Evolutionary conservation across 2,113 vertebrate genomes (phyloP), one percentile per base, ranked within the genome.

Genomic region (Crotalus horridus): DNA sequence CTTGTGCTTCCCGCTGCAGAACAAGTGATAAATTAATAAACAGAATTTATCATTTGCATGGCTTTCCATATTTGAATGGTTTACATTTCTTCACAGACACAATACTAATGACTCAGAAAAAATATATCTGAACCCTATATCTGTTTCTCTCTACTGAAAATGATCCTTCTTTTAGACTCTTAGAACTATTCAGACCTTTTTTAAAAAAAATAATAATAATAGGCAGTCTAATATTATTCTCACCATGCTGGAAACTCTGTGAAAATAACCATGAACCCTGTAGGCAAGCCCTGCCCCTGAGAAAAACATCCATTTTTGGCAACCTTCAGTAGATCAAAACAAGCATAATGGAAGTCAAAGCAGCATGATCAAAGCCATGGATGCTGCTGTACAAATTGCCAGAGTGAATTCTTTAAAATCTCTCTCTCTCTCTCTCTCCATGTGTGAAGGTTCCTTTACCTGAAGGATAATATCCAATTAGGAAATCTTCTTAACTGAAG

Each of bases 1-100:
- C 99, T 94, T 99, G 99, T 53, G 98, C 99, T 98, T 99, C 99
- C 94, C 99, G 99, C 99, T 99, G 93, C 90, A 85, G 96, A 97
- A 97, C 21, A 96, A 59, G 94, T 81, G 86, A 39, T 33, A 95
- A 94, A 94, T 0, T 81, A 81, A 43, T 33, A 91, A 13, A 43
- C 26, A 53, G 3, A 5, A 86, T 85, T 86, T 61, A 51, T 85
- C 4, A 81, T 81, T 53, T 58, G 39, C n/a, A 21, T 6, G 2
- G 23, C 51, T 43, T 64, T 10, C 33, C 10, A 58, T 51, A 29
- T 85, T 59, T 12, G 29, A 46, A 55, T 85, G 64, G 26, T 8
- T 43, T 7, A 64, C 6, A 74, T 74, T 81, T 39, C 8, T 46
- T 15, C 10, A 87, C 4, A 43, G 21, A 26, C 53, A 91, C 85